Percentiles rank a stretch among this genome's conserved stretches.
Evolutionary conservation across 2,113 vertebrate genomes (phyloP).

Genomic region (Chaetodon auriga): DNA sequence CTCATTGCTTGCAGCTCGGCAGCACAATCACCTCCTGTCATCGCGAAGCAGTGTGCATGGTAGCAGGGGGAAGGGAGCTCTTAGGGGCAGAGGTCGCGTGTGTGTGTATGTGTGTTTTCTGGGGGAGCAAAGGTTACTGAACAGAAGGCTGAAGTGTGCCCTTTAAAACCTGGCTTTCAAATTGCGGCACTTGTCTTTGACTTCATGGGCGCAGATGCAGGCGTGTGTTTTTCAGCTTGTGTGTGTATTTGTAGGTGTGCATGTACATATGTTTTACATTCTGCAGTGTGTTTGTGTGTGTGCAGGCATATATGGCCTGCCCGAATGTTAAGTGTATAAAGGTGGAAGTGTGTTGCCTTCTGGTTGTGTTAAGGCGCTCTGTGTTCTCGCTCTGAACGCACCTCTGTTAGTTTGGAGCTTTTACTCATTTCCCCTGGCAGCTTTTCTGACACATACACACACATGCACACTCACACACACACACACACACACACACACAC

Average conservation of each 20-base stretch:
- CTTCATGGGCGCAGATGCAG: neutral
- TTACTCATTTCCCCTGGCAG: constrained; percentile 79
- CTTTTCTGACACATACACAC: constrained; percentile 61
- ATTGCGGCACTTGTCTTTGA: constrained; percentile 29
- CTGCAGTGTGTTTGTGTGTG: constrained; percentile 15
- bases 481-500: constrained; percentile 28
- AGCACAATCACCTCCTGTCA: constrained; percentile 77
- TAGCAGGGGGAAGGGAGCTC: constrained; percentile 7
- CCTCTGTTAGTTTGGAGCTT: constrained; percentile 80
- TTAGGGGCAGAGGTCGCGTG: constrained; percentile 31
- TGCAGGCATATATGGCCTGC: constrained; percentile 13
- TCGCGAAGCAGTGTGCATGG: constrained; percentile 27
- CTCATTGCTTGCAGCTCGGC: constrained; percentile 63
- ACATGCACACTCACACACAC: constrained; percentile 33
- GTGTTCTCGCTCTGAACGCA: constrained; percentile 79
- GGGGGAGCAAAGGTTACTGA: constrained; percentile 30
- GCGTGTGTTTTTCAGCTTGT: neutral
- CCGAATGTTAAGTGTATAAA: constrained; percentile 63
- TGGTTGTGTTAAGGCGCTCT: constrained; percentile 56
- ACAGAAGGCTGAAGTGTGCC: constrained; percentile 59
- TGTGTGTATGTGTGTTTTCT: neutral
- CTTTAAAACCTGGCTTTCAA: constrained; percentile 31
- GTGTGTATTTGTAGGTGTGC: neutral
- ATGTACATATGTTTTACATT: constrained; percentile 52
- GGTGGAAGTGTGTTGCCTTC: constrained; percentile 69